A percentile compares a stretch with the other conserved stretches of the same genome.
phyloP scores from a whole-genome alignment of 2,888 invertebrate genomes.

The Tinea semifulvella region DNA sequence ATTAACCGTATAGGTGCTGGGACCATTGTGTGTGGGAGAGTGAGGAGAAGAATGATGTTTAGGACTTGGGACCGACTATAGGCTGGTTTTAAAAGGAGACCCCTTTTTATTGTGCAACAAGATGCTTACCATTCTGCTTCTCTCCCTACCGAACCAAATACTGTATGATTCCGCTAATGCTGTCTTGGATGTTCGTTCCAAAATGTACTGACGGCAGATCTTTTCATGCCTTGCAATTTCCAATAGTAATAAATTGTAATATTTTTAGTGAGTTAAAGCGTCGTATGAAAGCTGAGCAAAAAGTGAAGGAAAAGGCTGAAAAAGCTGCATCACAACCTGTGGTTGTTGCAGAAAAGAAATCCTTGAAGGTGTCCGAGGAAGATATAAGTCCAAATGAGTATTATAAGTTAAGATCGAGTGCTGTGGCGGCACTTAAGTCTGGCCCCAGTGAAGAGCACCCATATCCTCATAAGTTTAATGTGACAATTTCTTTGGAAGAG shows the following conservation, averaged over 20 bases:
- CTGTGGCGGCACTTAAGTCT: conserved; percentile 83
- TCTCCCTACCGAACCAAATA: too few species aligned
- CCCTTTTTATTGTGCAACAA: too few species aligned
- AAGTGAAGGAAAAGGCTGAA: conserved; percentile 89
- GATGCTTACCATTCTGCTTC: too few species aligned
- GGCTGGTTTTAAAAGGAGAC: too few species aligned
- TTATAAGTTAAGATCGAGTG: conserved; percentile 83
- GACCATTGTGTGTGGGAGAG: too few species aligned
- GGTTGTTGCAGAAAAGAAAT: conserved; percentile 39
- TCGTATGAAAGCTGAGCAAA: conserved; percentile 90
- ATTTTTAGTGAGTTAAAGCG: conserved; percentile 90
- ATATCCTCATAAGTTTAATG: conserved; percentile 98
- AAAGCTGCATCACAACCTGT: conserved; percentile 68
- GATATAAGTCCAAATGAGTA: conserved; percentile 96
- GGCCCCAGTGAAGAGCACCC: conserved; percentile 77
- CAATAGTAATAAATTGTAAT: conserved; percentile 16
- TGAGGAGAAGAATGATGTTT: too few species aligned
- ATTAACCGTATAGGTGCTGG: too few species aligned
- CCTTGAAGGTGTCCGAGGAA: conserved; percentile 59
- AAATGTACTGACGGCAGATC: too few species aligned
- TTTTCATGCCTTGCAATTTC: too few species aligned
- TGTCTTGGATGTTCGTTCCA: too few species aligned
- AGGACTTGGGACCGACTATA: too few species aligned
- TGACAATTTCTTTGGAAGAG: conserved; percentile 85
- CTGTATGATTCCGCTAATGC: too few species aligned